Conservation (phyloP, 1,140 invertebrate species). For the Dysdera silvatica region DNA sequence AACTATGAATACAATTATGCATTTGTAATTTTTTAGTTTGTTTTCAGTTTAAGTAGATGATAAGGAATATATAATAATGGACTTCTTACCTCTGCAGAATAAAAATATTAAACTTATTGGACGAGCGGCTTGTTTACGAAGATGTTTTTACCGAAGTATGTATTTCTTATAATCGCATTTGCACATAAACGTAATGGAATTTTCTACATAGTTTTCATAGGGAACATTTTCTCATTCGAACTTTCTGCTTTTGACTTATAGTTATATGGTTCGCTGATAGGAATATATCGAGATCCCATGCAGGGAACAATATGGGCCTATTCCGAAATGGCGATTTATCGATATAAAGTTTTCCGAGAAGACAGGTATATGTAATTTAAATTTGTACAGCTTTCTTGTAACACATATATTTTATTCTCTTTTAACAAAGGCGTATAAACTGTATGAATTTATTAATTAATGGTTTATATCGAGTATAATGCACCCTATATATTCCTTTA, state of each 20-base stretch:
- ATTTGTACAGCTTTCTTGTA: constrained; percentile 40
- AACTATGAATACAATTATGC: no score
- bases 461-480: no score
- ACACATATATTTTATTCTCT: no score
- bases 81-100: constrained; percentile 46
- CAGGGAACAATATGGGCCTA: constrained; percentile 77
- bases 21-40: no score
- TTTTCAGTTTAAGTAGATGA: neutral
- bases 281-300: constrained; percentile 70
- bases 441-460: no score
- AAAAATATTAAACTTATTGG: constrained; percentile 74
- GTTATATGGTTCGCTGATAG: constrained; percentile 64
- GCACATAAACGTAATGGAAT: no score
- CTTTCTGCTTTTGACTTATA: constrained; percentile 13
- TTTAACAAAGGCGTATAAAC: no score
- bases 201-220: no score
- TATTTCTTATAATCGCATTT: no score
- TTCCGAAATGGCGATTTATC: constrained; percentile 68
- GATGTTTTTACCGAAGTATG: constrained; percentile 65
- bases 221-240: no score
- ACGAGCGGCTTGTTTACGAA: constrained; percentile 78
- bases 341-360: constrained; percentile 75
- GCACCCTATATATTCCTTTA: no score
- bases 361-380: constrained; percentile 71
- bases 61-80: no score